Percentiles rank a stretch among this genome's conserved stretches.
Conservation (phyloP, 2,888 invertebrate genomes). For the Fissipunctia ypsillon region DNA sequence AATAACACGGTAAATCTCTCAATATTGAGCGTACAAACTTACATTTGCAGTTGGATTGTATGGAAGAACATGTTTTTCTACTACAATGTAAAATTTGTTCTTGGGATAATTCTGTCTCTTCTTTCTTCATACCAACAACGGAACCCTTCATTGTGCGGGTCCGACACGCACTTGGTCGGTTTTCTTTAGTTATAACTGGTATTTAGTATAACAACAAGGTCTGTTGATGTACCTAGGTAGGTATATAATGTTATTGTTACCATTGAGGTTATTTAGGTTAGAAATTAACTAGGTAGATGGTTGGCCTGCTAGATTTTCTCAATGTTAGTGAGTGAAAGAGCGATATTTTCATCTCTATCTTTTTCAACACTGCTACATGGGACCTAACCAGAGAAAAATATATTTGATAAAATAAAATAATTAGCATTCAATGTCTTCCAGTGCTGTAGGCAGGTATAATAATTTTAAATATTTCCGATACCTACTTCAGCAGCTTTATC, state of each 20-base stretch:
- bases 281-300: not conserved
- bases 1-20: too few relatives aligned
- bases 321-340: too few relatives aligned
- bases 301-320: not conserved
- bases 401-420: not conserved
- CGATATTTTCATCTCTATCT: not conserved
- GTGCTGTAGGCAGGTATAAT: not conserved
- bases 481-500: not conserved
- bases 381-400: too few relatives aligned
- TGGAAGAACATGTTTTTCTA: too few relatives aligned
- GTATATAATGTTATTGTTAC: too few relatives aligned
- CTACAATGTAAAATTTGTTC: too few relatives aligned
- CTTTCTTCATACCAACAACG: too few relatives aligned
- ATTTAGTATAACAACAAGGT: not conserved
- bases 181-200: not conserved
- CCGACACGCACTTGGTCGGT: too few relatives aligned
- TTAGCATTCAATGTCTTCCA: not conserved
- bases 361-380: not conserved
- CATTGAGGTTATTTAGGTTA: not conserved
- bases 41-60: too few relatives aligned
- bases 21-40: too few relatives aligned
- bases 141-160: too few relatives aligned
- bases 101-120: too few relatives aligned
- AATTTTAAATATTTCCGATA: not conserved
- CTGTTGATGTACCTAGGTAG: not conserved